A percentile compares a stretch with the other conserved stretches of the same genome.
phyloP scores from a whole-genome alignment of 1,140 invertebrate genomes.

The Maniola jurtina region DNA sequence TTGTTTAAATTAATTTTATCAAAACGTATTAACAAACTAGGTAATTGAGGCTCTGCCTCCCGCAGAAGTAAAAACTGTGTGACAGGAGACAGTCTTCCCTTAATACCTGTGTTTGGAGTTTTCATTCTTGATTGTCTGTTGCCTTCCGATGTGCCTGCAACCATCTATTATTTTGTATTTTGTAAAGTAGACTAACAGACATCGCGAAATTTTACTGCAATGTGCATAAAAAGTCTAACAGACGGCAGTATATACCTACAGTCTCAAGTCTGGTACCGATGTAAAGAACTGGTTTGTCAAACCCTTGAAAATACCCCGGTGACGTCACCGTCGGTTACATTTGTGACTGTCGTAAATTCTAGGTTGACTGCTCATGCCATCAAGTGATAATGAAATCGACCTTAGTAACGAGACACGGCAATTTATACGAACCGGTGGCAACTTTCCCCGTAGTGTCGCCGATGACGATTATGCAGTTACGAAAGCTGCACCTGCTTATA shows the following conservation, averaged over 20 bases:
- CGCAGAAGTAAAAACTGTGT: no score
- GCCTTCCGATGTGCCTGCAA: no score
- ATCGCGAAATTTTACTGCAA: no score
- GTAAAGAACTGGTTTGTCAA: neutral
- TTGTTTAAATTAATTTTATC: no score
- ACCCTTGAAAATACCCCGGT: conserved; percentile 2
- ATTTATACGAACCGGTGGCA: conserved; percentile 59
- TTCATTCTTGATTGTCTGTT: no score
- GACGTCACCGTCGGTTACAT: conserved; percentile 5
- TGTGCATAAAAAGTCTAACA: no score
- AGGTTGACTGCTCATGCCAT: conserved; percentile 15
- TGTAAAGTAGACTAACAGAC: no score
- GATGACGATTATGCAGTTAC: conserved; percentile 66
- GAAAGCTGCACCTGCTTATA: conserved; percentile 69
- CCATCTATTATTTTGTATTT: no score
- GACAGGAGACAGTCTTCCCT: no score
- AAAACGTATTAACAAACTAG: no score
- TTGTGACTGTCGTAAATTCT: neutral
- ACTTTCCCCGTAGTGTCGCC: conserved; percentile 61
- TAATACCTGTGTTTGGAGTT: no score
- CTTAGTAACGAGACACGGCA: conserved; percentile 46
- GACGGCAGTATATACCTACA: neutral
- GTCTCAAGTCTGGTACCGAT: conserved; percentile 1
- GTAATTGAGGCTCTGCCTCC: no score
- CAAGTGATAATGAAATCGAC: conserved; percentile 58